Base-by-base conservation (phyloP, 2,888 invertebrate genomes). In the Synanthedon formicaeformis region DNA sequence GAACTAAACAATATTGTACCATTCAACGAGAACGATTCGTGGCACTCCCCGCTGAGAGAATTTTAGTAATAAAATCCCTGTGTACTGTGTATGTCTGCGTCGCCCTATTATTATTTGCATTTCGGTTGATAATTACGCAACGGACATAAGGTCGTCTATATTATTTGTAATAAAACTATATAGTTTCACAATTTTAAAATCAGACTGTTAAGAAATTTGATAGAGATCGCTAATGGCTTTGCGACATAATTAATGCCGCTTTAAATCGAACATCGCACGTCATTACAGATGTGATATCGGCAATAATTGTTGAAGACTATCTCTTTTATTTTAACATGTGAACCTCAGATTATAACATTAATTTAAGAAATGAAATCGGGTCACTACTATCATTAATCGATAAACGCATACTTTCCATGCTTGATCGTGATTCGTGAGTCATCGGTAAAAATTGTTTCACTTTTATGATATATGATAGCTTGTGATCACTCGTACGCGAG, bases 371-470 rank as follows among this genome's bases (percentile, higher is more conserved):
- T 57, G 59, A 61, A 78, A 71, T 65, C 65, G 60, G 73, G 73
- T 61, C 76, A 63, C 58, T 65, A 62, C 58, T 65, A 67, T 71
- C 71, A 69, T 75, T 72, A 72, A 73, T 53, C 50, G 50, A 48
- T 51, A 51, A 48, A 69, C 63, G 68, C 61, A 57, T 61, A 77
- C 78, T 80, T 78, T 81, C 78, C 68, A 72, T 67, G 60, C 56
- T 52, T 57, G 60, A 56, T 65, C 62, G 60, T 65, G 60, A 66
- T 62, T 71, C 71, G 73, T 72, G 71, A 69, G 65, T 70, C 68
- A 67, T 73, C 69, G 71, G 68, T 66, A 64, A 65, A 54, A 71
- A 71, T 66, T 69, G 69, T 69, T 68, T 66, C 64, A 67, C 61
- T 65, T 71, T 71, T 69, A 64, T 69, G 62, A 69, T 34, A 50